Percentiles rank a stretch among this genome's conserved stretches.
phyloP scores from a whole-genome alignment of 2,797 vertebrate genomes.

The Urosaurus nigricauda region DNA sequence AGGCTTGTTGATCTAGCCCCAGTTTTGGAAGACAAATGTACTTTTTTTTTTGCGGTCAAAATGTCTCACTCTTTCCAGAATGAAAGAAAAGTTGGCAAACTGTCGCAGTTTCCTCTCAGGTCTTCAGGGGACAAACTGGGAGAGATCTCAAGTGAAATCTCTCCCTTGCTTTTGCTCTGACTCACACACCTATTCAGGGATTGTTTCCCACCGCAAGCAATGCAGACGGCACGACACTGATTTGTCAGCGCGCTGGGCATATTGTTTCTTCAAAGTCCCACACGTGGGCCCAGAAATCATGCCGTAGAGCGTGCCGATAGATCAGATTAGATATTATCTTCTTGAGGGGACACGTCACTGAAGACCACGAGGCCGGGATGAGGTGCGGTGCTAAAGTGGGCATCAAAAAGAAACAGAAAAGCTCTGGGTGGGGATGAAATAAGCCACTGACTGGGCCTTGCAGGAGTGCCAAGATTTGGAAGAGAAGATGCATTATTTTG shows the following conservation, averaged over 20 bases:
- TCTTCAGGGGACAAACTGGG: background rate
- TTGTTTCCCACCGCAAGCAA: rapidly evolving
- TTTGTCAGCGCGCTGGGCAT: rapidly evolving
- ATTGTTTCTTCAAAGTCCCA: rapidly evolving
- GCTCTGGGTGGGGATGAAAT: background rate
- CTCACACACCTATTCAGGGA: rapidly evolving
- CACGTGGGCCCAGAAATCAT: background rate
- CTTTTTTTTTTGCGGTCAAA: background rate
- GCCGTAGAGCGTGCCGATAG: background rate
- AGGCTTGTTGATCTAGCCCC: background rate
- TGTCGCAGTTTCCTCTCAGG: background rate
- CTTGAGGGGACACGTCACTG: too few species aligned
- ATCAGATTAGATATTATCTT: background rate
- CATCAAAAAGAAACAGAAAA: background rate
- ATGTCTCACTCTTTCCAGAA: background rate
- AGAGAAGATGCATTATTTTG: conserved; percentile 38
- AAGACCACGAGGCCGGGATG: background rate
- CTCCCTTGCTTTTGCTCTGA: background rate
- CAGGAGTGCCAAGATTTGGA: conserved; percentile 17
- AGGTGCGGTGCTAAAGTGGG: background rate
- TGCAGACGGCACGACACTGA: rapidly evolving
- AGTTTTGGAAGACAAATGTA: background rate
- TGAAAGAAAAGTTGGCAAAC: background rate
- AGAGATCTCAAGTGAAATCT: background rate
- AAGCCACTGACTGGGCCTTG: background rate